A percentile compares a stretch with the other conserved stretches of the same genome.
phyloP scores from a whole-genome alignment of 92 coral and sea anemone genomes.

The Epizoanthus ramosus region DNA sequence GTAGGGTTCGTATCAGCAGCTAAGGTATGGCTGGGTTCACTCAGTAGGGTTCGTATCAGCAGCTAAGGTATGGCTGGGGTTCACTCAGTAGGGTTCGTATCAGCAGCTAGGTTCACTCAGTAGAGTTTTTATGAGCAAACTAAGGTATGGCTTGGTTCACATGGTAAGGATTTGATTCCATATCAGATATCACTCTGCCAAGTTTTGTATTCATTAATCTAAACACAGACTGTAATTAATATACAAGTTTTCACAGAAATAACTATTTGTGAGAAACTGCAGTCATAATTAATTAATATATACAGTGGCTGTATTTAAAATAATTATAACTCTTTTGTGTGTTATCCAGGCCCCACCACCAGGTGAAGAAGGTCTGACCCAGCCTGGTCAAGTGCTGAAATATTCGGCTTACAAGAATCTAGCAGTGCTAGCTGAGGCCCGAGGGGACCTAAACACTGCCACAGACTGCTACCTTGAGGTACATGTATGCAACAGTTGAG shows the following conservation, averaged over 20 bases:
- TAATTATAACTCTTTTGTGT: background rate
- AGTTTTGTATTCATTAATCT: too few relatives aligned
- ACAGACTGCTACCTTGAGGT: conserved; percentile 96
- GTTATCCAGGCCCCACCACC: conserved; percentile 63
- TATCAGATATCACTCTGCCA: too few relatives aligned
- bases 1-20: too few relatives aligned
- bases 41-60: background rate
- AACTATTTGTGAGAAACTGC: too few relatives aligned
- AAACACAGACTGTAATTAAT: too few relatives aligned
- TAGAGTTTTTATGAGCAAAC: background rate
- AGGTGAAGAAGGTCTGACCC: conserved; percentile 74
- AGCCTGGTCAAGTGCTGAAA: conserved; percentile 92
- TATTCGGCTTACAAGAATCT: conserved; percentile 97
- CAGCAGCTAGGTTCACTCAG: background rate
- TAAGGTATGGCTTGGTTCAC: background rate
- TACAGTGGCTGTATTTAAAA: background rate
- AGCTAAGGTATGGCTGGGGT: conserved; percentile 64
- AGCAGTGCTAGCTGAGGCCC: conserved; percentile 89
- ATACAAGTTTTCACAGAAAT: too few relatives aligned
- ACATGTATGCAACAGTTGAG: background rate
- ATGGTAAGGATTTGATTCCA: too few relatives aligned
- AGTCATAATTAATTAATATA: too few relatives aligned
- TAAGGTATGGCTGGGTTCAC: background rate
- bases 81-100: background rate
- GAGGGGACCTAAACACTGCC: conserved; percentile 84